Evolutionary conservation across 2,888 invertebrate species (phyloP), one percentile per base, ranked within the genome.

Genomic region (Aspidiotus destructor): DNA sequence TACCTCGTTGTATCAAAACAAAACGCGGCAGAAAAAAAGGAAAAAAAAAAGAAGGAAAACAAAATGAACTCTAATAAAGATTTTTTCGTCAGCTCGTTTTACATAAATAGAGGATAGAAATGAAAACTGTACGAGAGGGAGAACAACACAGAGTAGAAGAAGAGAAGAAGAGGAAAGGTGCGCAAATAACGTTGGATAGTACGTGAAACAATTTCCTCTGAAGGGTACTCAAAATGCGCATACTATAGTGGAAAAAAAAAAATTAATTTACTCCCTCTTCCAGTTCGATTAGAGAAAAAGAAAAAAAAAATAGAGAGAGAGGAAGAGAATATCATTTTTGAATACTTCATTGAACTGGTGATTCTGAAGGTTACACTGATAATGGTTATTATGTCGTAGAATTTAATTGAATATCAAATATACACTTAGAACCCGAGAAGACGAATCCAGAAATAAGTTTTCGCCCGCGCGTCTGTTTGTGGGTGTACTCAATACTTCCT

Each of bases 1-100:
- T 44, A 42, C 41, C 65, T 41, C 53, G 53, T 48, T 41, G 60
- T 42, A 16, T 44, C 48, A 60, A 60, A 68, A 68, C 42, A 60
- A 55, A 60, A 48, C 40, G 44, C 41, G 44, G 44, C 60, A 60
- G 28, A 57, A 55, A 55, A 67, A 57, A 67, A 58, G 57, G 28
- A 57, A 55, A 55, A 67, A 57, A 67, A 58, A 67, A 41, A 55
- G 60, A 57, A 60, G n/a, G 28, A 62, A 62, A 41, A 62, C 16
- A 62, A 11, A 62, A 54, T 53, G 41, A 68, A 52, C 52, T 60
- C 61, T 61, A 68, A 68, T 60, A 57, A 58, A 41, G 62, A 69
- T 69, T 62, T 68, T 70, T 64, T 65, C 63, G 42, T 52, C 52
- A 53, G 57, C 53, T 65, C 62, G 57, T 58, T 67, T 28, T 70